Evolutionary conservation across 2,113 vertebrate genomes (phyloP).

Genomic region (Ceuthmochares aereus): DNA sequence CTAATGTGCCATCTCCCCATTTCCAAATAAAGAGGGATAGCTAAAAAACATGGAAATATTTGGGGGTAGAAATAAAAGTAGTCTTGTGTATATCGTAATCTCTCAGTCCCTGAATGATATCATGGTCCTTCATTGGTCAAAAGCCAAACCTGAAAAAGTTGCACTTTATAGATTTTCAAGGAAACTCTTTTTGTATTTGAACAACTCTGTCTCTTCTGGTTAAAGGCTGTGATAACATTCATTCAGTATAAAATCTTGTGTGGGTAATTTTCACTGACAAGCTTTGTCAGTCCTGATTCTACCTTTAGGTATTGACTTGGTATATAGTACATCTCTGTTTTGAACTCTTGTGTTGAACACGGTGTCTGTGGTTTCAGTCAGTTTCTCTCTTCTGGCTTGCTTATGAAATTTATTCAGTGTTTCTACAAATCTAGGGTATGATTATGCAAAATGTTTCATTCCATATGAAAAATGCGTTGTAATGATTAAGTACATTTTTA

Average conservation of each 20-base stretch:
- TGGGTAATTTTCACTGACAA: neutral
- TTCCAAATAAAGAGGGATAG: neutral
- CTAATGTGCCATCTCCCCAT: neutral
- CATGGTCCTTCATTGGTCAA: slow-evolving; percentile 18
- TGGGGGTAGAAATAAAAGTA: slow-evolving; percentile 38
- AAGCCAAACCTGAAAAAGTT: neutral
- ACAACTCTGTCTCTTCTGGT: neutral
- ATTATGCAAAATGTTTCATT: slow-evolving; percentile 52
- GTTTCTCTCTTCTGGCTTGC: slow-evolving; percentile 48
- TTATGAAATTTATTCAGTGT: slow-evolving; percentile 21
- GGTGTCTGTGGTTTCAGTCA: slow-evolving; percentile 10
- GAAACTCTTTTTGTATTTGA: neutral
- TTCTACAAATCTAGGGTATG: slow-evolving; percentile 27
- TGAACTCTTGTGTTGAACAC: slow-evolving; percentile 30
- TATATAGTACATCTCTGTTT: neutral
- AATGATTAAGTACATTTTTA: slow-evolving; percentile 14
- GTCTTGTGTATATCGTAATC: slow-evolving; percentile 53
- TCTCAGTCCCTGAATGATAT: slow-evolving; percentile 66
- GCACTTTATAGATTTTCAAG: neutral
- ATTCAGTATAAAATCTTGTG: neutral
- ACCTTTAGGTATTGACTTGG: slow-evolving; percentile 15
- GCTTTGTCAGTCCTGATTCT: slow-evolving; percentile 39
- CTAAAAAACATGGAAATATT: slow-evolving; percentile 17
- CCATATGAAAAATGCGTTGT: slow-evolving; percentile 23
- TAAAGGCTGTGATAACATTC: slow-evolving; percentile 51